phyloP scores from a whole-genome alignment of 2,797 vertebrate species.

The Toxotes lorentzi region DNA sequence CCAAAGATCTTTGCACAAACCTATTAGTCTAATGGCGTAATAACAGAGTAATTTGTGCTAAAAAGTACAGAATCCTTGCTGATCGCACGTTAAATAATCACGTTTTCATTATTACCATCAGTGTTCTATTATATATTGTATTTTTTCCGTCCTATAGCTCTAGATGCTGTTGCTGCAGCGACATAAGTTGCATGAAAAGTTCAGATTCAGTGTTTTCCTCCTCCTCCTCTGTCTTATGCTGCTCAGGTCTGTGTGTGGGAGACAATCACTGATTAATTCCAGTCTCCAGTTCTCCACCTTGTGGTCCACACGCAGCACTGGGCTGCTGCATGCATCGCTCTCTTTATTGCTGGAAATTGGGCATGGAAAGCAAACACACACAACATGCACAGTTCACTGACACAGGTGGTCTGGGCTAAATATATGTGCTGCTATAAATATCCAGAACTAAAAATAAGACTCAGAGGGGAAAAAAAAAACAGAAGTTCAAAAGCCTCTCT shows the following conservation, averaged over 20 bases:
- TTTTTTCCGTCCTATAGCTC: neutral
- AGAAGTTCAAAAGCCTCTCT: constrained; percentile 26
- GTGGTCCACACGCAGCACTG: constrained; percentile 80
- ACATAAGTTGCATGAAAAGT: constrained; percentile 14
- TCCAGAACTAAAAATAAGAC: constrained; percentile 70
- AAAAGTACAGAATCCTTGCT: neutral
- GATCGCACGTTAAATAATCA: neutral
- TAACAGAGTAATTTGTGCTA: neutral
- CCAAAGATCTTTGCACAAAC: too few species aligned
- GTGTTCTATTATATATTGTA: neutral
- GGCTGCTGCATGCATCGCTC: constrained; percentile 61
- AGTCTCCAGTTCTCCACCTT: constrained; percentile 85
- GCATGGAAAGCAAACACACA: constrained; percentile 82
- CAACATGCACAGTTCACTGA: constrained; percentile 62
- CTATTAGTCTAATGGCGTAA: neutral
- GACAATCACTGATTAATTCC: constrained; percentile 32
- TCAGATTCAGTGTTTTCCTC: constrained; percentile 2
- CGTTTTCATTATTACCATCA: neutral
- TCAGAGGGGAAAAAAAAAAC: neutral
- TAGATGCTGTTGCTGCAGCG: constrained; percentile 21
- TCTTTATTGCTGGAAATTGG: constrained; percentile 79
- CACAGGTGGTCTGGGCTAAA: constrained; percentile 80
- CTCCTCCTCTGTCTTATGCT: neutral
- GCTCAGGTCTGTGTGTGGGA: constrained; percentile 17
- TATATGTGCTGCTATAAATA: constrained; percentile 85